phyloP scores from a whole-genome alignment of 1,140 invertebrate genomes.

The Antheraea mylitta region DNA sequence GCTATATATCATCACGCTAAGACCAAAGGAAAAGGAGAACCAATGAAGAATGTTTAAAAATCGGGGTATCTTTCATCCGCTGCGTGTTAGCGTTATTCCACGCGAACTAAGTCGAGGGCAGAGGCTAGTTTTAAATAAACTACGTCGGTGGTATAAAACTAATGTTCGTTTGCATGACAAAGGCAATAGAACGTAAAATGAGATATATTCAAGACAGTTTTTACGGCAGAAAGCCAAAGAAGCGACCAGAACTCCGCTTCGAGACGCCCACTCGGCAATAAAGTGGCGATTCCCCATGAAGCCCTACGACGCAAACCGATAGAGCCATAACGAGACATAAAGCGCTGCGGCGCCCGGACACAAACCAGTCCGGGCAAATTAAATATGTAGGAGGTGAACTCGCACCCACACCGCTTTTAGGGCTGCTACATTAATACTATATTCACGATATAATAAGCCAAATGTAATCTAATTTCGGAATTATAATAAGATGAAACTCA shows the following conservation, averaged over 20 bases:
- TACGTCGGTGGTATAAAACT: background rate
- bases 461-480: no score
- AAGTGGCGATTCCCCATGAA: constrained; percentile 38
- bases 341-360: constrained; percentile 59
- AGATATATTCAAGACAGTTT: background rate
- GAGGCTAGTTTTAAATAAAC: background rate
- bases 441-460: no score
- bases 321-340: constrained; percentile 71
- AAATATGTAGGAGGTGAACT: constrained; percentile 75
- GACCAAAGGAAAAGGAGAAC: no score
- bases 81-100: no score
- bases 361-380: constrained; percentile 75
- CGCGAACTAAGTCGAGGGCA: no score
- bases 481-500: no score
- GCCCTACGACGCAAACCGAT: constrained; percentile 48
- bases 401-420: constrained; percentile 59
- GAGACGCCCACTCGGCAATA: constrained; percentile 38
- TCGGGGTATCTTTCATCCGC: no score
- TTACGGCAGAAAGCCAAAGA: background rate
- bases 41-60: no score
- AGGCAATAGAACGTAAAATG: background rate
- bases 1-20: no score
- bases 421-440: constrained; percentile 29
- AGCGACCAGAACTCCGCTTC: background rate
- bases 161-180: background rate